Evolutionary conservation across 2,888 invertebrate genomes (phyloP), one percentile per base, ranked within the genome.

Genomic region (Andrena trimmerana): DNA sequence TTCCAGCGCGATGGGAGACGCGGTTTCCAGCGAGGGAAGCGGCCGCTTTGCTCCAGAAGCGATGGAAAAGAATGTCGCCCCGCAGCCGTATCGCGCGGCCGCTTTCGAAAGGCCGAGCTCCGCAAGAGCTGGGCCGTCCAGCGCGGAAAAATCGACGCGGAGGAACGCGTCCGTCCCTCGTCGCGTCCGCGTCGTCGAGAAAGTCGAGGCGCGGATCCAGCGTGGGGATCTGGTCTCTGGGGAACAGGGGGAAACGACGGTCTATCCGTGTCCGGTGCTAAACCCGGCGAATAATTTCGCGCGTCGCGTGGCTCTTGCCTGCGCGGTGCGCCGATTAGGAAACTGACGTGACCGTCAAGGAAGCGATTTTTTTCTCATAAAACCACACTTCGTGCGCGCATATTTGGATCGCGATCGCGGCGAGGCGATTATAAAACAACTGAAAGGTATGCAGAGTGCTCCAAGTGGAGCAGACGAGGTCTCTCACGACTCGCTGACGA

Each of bases 31-130:
- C 77, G 76, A 80, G 83, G 87, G 88, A 83, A 83, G 86, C 84
- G 78, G 82, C 62, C 54, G 81, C 81, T 79, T 81, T 85, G 81
- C 82, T 81, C 78, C 84, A 87, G 88, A 87, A 84, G 81, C 83
- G 86, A 81, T 66, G 82, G 80, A 84, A 88, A 88, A 88, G 88
- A 90, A 90, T 88, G 90, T 88, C 90, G 90, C 83, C 89, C 81
- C 75, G 79, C 78, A 67, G 81, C 80, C 54, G 71, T 36, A 57
- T 60, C 65, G 72, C 50, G 70, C 73, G 29, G 78, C 59, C n/a
- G 82, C 78, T 88, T 88, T 87, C 86, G 89, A 88, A 88, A 88
- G 81, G 70, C 27, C 52, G 42, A 57, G 48, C 68, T 59, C 13
- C 73, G 50, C 52, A 42, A 42, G 16, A 42, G 33, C 29, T 20